Evolutionary conservation across 1,140 invertebrate species (phyloP), one percentile per base, ranked within the genome.

Genomic region (Ctenoplectra terminalis): DNA sequence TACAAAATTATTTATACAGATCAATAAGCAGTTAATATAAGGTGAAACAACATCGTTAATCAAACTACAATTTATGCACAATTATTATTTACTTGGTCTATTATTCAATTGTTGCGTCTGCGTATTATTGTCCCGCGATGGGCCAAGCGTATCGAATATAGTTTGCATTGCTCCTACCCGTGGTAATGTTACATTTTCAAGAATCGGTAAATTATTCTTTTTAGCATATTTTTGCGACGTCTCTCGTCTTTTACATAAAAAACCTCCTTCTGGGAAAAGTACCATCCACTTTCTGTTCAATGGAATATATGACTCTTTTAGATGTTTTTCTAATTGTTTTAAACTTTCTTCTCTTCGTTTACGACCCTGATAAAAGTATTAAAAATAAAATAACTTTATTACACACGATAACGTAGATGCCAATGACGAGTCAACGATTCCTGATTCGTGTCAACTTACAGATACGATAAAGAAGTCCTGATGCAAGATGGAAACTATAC

Each of bases 381-480:
- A 73, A 77, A 83, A 61, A 58, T 79, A 74, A 80, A 56, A 58
- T 17, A 50, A 46, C 63, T 70, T 48, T 64, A 80, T n/a, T 48
- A 79, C 67, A 61, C 34, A 82, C 61, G 69, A 54, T 40, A 70
- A 67, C 58, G 37, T n/a, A 79, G 56, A 52, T 60, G 11, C 6
- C 54, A 64, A 31, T 34, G 77, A 43, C 69, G 83, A 72, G 73
- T 52, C 54, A 48, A 29, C 1, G 71, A 40, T n/a, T n/a, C n/a
- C 58, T 60, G 20, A 48, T 11, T 15, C 9, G 1, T 46, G 31
- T 1, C 40, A 46, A 95, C 96, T 97, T 92, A 98, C 97, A 89
- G 97, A 97, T 92, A 96, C 95, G 89, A 99, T 99, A 92, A 99
- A 99, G 94, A 99, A 99, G 94, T 99, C 99, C 90, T 98, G 96